phyloP scores from a whole-genome alignment of 2,797 vertebrate genomes.

The Sylvilagus floridanus region DNA sequence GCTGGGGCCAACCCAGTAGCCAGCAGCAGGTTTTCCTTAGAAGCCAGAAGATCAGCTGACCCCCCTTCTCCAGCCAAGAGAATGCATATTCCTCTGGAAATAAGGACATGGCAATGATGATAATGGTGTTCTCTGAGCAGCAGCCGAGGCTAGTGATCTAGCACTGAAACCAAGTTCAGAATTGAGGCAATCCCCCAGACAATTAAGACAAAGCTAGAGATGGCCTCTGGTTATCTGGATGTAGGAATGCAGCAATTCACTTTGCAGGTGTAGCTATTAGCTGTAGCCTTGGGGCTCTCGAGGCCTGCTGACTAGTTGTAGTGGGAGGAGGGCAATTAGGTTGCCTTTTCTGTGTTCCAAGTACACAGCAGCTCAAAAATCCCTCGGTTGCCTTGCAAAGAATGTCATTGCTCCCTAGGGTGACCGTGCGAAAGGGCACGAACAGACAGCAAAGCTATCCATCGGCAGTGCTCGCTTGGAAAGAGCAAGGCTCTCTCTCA shows the following conservation, averaged over 20 bases:
- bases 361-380: not conserved
- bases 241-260: not conserved
- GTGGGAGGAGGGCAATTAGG: not conserved
- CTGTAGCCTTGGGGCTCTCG: not conserved
- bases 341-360: conserved; percentile 32
- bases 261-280: not conserved
- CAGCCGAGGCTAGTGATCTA: not conserved
- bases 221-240: not conserved
- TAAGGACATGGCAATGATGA: not conserved
- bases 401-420: conserved; percentile 51
- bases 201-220: not conserved
- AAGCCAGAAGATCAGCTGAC: not conserved
- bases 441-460: not conserved
- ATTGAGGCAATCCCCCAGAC: not conserved
- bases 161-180: not conserved
- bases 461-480: not conserved
- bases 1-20: not conserved
- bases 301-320: not conserved
- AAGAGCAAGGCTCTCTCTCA: conserved; percentile 12
- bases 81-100: conserved; percentile 1
- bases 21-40: not conserved
- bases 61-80: not conserved
- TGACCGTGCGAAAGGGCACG: not conserved
- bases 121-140: not conserved
- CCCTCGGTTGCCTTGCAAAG: not conserved